A percentile compares a stretch with the other conserved stretches of the same genome.
phyloP scores from a whole-genome alignment of 2,113 vertebrate genomes.

The Pristiophorus japonicus region DNA sequence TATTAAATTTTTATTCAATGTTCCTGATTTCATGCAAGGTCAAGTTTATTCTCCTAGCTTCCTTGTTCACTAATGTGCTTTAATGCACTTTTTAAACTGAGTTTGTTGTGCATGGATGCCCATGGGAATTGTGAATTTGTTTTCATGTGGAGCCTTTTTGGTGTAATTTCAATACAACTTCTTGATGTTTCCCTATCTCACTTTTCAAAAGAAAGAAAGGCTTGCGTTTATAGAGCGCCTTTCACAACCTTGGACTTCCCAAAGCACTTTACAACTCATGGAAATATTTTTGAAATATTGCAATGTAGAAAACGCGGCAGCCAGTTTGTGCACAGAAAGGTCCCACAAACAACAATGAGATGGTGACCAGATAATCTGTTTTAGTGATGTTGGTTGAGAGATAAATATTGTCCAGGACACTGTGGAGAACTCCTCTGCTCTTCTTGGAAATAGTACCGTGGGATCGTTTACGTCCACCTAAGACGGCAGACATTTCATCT shows the following conservation, averaged over 20 bases:
- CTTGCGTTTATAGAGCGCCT: not conserved
- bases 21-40: not conserved
- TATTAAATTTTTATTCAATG: not conserved
- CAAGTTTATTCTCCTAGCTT: not conserved
- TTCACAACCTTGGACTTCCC: not conserved
- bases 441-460: no score
- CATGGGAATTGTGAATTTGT: not conserved
- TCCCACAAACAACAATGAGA: no score
- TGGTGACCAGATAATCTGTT: no score
- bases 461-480: no score
- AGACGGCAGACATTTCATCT: no score
- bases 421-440: no score
- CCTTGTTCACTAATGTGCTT: not conserved
- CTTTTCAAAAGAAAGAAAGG: not conserved
- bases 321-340: not conserved
- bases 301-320: not conserved
- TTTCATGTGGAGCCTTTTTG: not conserved
- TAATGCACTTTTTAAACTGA: not conserved
- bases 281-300: not conserved
- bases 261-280: no score
- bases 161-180: not conserved
- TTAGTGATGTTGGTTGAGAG: no score
- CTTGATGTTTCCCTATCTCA: not conserved
- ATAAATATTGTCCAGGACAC: no score
- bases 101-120: not conserved